These are phyloP conservation scores for Drosophila repleta DNA, from an alignment of 1,140 invertebrate species.

Conservation along the genomic window DNA sequence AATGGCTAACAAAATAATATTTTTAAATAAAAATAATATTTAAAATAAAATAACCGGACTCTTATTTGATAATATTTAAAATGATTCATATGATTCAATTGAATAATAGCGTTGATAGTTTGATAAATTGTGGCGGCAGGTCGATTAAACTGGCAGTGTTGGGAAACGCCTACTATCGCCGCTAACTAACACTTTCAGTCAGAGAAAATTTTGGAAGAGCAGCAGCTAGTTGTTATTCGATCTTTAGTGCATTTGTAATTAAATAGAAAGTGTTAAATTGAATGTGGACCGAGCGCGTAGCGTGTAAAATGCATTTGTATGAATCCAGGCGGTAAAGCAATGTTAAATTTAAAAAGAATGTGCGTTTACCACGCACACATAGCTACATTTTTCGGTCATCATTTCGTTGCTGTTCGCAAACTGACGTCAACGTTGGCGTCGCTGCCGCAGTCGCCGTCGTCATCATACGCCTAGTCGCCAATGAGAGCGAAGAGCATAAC, in stretches of 20 bases:
- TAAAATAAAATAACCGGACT: neutral
- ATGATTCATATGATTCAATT: slow-evolving; percentile 13
- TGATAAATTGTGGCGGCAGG: slow-evolving; percentile 6
- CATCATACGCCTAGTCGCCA: slow-evolving; percentile 52
- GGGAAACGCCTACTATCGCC: neutral
- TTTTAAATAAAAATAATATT: slow-evolving; percentile 4
- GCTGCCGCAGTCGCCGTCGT: slow-evolving; percentile 46
- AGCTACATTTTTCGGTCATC: slow-evolving; percentile 71
- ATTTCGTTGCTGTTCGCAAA: slow-evolving; percentile 40
- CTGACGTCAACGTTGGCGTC: slow-evolving; percentile 58
- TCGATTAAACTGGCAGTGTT: slow-evolving; percentile 9
- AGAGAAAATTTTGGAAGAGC: slow-evolving; percentile 54
- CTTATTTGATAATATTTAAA: neutral
- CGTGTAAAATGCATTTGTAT: slow-evolving; percentile 62
- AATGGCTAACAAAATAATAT: slow-evolving; percentile 4
- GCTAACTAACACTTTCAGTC: slow-evolving; percentile 26
- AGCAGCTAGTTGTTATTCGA: slow-evolving; percentile 51
- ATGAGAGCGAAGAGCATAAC: slow-evolving; percentile 73
- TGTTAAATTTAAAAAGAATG: slow-evolving; percentile 49
- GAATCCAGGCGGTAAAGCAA: slow-evolving; percentile 50
- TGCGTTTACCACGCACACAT: slow-evolving; percentile 57
- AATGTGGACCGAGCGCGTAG: slow-evolving; percentile 32
- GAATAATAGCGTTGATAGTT: neutral
- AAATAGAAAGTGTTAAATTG: slow-evolving; percentile 53
- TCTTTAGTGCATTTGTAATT: slow-evolving; percentile 53